These are phyloP conservation scores for Leptinotarsa lineolata DNA, from an alignment of 1,140 invertebrate genomes.

Conservation along the genomic window DNA sequence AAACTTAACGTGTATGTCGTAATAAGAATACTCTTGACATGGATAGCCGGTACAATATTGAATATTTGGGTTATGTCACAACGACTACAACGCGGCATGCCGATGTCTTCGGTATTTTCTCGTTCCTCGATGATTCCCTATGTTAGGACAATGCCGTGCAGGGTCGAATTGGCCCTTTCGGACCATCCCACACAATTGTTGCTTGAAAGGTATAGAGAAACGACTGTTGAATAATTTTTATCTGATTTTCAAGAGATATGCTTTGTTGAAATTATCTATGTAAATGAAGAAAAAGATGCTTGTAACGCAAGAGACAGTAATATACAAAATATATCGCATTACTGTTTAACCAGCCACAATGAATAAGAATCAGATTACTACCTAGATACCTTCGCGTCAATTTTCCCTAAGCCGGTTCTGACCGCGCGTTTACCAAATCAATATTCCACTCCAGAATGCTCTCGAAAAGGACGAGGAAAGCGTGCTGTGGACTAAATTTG, in stretches of 20 bases:
- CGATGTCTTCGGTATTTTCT: not conserved
- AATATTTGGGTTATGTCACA: constrained; percentile 21
- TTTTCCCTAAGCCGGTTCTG: not conserved
- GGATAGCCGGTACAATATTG: constrained; percentile 22
- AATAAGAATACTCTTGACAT: constrained; percentile 33
- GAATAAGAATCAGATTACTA: no score
- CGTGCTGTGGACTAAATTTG: not conserved
- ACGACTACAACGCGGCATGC: not conserved
- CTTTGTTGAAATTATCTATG: no score
- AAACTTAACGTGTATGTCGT: constrained; percentile 20
- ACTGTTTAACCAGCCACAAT: no score
- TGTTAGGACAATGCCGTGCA: not conserved
- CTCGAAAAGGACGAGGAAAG: not conserved
- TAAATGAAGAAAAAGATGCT: no score
- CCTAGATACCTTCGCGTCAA: no score
- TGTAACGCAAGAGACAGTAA: no score
- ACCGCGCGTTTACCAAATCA: not conserved
- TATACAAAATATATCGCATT: no score
- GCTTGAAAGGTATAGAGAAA: no score
- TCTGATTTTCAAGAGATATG: no score
- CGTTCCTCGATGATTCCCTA: not conserved
- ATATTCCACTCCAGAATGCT: not conserved
- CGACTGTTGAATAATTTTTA: no score
- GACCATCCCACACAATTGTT: no score
- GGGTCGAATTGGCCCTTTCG: not conserved